Conservation (phyloP, 2,888 invertebrate genomes). For the Hydrotaea cyrtoneurina region DNA sequence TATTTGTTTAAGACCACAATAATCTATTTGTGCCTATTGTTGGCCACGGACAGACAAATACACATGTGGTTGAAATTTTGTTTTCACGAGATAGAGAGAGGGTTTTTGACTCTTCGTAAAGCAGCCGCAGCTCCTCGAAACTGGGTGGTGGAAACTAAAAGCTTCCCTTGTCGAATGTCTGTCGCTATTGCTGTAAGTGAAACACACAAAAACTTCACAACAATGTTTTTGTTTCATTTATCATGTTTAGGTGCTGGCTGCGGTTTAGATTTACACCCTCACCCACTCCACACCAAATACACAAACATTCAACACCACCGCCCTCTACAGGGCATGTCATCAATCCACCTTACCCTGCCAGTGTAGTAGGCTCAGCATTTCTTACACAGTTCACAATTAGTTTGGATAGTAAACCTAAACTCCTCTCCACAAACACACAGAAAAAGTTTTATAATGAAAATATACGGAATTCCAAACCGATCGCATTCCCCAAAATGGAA, state of each 20-base stretch:
- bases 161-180: not conserved
- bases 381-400: conserved; percentile 25
- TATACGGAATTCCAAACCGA: conserved; percentile 19
- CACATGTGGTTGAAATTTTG: conserved; percentile 21
- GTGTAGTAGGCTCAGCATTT: conserved; percentile 1
- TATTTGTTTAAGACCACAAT: conserved; percentile 13
- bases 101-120: not conserved
- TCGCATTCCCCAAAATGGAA: conserved; percentile 12
- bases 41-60: not conserved
- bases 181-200: not conserved
- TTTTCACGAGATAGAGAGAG: not conserved
- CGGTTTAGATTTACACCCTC: conserved; percentile 14
- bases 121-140: not conserved
- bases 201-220: conserved; percentile 52
- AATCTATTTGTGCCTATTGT: not conserved
- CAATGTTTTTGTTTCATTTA: conserved; percentile 60
- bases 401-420: not conserved
- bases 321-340: not conserved
- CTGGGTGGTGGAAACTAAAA: not conserved
- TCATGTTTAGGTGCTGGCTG: conserved; percentile 56
- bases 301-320: not conserved
- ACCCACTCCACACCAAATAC: conserved; percentile 6
- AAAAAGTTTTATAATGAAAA: conserved; percentile 37
- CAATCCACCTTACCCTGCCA: not conserved
- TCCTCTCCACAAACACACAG: not conserved